A percentile compares a stretch with the other conserved stretches of the same genome.
Evolutionary conservation across 2,888 invertebrate genomes (phyloP).

Genomic region (Nasonovia ribisnigri): DNA sequence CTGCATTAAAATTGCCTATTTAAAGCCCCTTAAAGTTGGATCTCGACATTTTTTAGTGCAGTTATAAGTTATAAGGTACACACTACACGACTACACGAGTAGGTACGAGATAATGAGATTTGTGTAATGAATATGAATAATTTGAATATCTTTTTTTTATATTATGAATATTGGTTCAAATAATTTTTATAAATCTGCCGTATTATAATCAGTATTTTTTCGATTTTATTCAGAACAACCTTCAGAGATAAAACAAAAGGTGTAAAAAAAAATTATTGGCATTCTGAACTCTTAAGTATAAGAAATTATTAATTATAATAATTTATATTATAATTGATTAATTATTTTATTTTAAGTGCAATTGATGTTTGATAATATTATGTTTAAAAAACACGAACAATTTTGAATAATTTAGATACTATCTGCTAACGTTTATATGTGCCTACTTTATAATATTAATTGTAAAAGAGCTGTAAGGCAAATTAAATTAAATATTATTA

Average conservation of each 20-base stretch:
- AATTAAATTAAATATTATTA: neutral
- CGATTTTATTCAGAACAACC: neutral
- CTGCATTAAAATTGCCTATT: neutral
- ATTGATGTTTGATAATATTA: neutral
- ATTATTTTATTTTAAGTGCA: neutral
- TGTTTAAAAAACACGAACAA: neutral
- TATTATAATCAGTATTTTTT: neutral
- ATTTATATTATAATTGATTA: neutral
- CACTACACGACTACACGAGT: neutral
- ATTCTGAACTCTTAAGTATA: neutral
- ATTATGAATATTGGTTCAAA: neutral
- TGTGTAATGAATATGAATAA: neutral
- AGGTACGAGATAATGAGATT: neutral
- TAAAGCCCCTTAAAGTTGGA: neutral
- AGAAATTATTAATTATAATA: neutral
- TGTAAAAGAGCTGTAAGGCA: neutral
- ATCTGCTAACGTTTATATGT: neutral
- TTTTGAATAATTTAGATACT: neutral
- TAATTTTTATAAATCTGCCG: neutral
- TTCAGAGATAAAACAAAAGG: neutral
- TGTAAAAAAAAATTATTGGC: neutral
- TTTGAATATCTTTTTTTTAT: neutral
- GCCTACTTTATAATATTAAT: neutral
- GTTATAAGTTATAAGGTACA: neutral
- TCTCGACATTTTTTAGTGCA: neutral